These are phyloP conservation scores for Chrosomus eos DNA, from an alignment of 2,797 vertebrate genomes.

Conservation along the genomic window DNA sequence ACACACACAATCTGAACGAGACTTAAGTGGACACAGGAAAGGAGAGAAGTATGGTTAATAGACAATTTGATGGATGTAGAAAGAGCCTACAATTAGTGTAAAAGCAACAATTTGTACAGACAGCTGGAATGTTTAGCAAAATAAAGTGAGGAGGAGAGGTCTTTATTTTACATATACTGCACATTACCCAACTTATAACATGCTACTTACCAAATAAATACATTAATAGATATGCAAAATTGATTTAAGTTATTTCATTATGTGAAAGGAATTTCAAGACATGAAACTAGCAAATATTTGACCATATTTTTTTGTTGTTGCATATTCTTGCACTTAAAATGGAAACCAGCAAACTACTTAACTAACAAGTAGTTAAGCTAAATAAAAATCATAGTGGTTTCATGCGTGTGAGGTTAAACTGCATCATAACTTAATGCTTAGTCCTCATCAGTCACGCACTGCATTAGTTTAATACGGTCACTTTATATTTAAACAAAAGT, in stretches of 20 bases:
- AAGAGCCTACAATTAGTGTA: neutral
- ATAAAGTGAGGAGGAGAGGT: neutral
- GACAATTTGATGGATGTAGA: neutral
- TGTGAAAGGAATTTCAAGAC: neutral
- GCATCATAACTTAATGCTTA: neutral
- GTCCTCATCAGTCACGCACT: neutral
- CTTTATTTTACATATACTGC: neutral
- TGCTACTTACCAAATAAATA: neutral
- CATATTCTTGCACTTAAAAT: neutral
- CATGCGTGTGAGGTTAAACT: neutral
- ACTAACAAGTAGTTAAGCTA: neutral
- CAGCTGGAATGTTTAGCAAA: neutral
- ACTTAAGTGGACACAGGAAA: neutral
- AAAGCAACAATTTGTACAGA: neutral
- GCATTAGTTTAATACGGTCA: neutral
- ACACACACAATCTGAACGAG: slow-evolving; percentile 37
- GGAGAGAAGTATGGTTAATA: neutral
- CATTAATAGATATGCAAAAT: neutral
- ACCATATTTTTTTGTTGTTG: no score
- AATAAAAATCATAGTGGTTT: neutral
- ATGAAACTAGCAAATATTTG: neutral
- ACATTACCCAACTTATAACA: neutral
- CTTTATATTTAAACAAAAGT: neutral
- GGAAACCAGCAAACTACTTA: neutral
- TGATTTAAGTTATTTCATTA: neutral